These are phyloP conservation scores for Turritopsis rubra DNA, from an alignment of 30 jellyfish, hydroid and myxozoan genomes.

Conservation along the genomic window DNA sequence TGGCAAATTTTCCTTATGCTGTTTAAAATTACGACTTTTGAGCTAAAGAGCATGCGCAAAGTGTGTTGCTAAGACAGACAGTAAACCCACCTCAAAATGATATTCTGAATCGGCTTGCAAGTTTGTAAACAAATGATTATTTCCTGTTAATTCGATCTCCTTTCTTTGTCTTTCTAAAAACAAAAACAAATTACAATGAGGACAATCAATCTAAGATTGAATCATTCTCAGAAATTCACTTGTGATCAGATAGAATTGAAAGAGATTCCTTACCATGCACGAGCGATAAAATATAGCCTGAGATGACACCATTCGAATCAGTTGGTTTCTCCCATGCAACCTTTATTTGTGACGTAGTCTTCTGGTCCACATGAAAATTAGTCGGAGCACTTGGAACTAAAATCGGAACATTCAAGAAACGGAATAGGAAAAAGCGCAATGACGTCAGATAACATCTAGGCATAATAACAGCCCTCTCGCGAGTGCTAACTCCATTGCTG, in stretches of 20 bases:
- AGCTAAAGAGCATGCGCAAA: too few relatives aligned
- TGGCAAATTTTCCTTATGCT: too few relatives aligned
- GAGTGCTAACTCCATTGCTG: too few relatives aligned
- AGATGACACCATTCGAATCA: conserved; percentile 73
- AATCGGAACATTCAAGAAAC: not conserved
- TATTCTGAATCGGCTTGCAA: conserved; percentile 51
- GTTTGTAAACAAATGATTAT: conserved; percentile 33
- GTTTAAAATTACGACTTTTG: too few relatives aligned
- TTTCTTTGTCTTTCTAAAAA: conserved; percentile 39
- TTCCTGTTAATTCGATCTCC: conserved; percentile 35
- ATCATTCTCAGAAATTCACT: not conserved
- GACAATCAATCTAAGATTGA: not conserved
- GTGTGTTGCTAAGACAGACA: too few relatives aligned
- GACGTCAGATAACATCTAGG: too few relatives aligned
- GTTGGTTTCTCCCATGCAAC: conserved; percentile 76
- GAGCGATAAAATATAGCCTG: conserved; percentile 58
- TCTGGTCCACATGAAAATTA: conserved; percentile 37
- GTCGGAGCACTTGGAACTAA: conserved; percentile 91
- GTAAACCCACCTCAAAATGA: conserved; percentile 36
- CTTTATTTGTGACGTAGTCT: conserved; percentile 69
- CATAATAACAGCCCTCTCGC: too few relatives aligned
- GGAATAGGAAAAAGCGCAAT: not conserved
- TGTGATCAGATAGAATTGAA: too few relatives aligned
- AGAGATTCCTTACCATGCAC: not conserved
- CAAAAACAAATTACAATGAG: not conserved